Percentiles rank a stretch among this genome's conserved stretches.
Evolutionary conservation across 2,797 vertebrate genomes (phyloP).

Genomic region (Falco peregrinus): DNA sequence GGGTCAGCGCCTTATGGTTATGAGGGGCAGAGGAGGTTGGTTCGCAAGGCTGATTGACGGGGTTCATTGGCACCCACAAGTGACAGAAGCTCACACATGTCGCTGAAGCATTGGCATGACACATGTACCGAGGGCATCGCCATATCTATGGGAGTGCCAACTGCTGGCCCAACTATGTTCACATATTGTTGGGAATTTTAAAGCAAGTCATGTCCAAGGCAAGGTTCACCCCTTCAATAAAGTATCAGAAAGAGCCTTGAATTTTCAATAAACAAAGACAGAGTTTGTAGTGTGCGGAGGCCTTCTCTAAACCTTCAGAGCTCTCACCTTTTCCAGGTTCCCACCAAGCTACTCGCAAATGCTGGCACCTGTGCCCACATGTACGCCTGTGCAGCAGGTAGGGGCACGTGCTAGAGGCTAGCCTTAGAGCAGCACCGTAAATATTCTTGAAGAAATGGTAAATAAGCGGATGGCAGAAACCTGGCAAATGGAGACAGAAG

Average conservation of each 20-base stretch:
- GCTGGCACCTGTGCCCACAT: not conserved
- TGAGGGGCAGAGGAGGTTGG: not conserved
- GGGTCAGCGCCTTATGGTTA: not conserved
- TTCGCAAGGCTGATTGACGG: not conserved
- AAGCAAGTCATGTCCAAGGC: not conserved
- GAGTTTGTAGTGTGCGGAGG: not conserved
- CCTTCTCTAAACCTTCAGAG: not conserved
- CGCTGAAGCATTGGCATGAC: not conserved
- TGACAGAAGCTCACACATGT: fast-evolving
- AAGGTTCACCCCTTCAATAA: not conserved
- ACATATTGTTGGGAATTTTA: not conserved
- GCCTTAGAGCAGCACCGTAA: not conserved
- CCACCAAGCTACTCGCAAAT: not conserved
- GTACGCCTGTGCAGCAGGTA: not conserved
- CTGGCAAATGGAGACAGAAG: not conserved
- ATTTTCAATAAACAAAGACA: not conserved
- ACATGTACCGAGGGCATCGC: not conserved
- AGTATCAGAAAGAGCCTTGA: not conserved
- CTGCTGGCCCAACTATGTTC: not conserved
- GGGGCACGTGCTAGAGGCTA: not conserved
- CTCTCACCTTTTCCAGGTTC: not conserved
- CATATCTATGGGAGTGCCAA: not conserved
- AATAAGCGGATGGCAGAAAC: not conserved
- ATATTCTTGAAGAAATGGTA: not conserved
- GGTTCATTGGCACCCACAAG: not conserved